These are phyloP conservation scores for Urocitellus parryii DNA, from an alignment of 2,113 vertebrate species.

Conservation along the genomic window DNA sequence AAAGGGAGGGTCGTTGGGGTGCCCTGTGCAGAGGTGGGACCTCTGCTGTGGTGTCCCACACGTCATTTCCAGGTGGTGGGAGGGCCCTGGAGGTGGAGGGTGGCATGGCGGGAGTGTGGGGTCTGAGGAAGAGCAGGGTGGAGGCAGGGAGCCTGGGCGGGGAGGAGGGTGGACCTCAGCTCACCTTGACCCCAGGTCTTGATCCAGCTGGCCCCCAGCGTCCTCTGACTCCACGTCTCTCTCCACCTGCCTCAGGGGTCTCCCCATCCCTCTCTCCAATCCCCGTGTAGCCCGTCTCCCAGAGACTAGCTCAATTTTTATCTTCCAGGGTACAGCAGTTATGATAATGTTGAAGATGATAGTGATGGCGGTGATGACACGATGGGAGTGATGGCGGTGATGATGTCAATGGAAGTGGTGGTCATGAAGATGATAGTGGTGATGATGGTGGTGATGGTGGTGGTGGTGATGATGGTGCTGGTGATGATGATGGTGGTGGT, in stretches of 20 bases:
- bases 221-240: neutral
- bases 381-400: accelerated
- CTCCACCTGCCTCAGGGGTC: too few species aligned
- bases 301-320: neutral
- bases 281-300: accelerated
- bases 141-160: neutral
- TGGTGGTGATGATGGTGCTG: accelerated
- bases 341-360: accelerated
- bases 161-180: neutral
- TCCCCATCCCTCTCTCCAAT: neutral
- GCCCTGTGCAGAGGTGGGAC: too few species aligned
- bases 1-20: accelerated
- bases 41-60: neutral
- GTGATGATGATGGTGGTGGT: accelerated
- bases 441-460: accelerated
- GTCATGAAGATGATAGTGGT: accelerated
- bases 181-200: neutral
- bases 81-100: accelerated
- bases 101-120: accelerated
- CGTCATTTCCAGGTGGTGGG: accelerated
- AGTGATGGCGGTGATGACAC: accelerated
- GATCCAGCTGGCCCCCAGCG: accelerated
- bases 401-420: accelerated
- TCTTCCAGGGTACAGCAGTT: neutral
- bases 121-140: neutral